phyloP scores from a whole-genome alignment of 2,888 invertebrate species.

The Euplexia lucipara region DNA sequence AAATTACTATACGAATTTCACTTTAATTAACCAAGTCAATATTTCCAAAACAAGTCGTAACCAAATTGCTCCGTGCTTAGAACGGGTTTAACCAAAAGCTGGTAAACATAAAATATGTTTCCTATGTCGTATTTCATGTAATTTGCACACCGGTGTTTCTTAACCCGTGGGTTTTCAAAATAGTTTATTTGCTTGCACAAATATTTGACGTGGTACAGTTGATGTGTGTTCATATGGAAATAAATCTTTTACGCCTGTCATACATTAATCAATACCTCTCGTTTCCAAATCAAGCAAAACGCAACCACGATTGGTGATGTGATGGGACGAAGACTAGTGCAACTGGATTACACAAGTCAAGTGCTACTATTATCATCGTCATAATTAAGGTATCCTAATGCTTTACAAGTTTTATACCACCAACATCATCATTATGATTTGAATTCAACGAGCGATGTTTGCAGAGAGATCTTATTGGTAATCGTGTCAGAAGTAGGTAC shows the following conservation, averaged over 20 bases:
- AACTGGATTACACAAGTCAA: not conserved
- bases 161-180: slow-evolving; percentile 11
- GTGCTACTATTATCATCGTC: not conserved
- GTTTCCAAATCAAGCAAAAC: slow-evolving; percentile 2
- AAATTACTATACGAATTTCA: slow-evolving; percentile 31
- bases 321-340: not conserved
- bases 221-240: slow-evolving; percentile 31
- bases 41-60: slow-evolving; percentile 40
- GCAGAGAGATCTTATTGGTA: too few species aligned
- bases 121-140: slow-evolving; percentile 34
- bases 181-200: slow-evolving; percentile 30
- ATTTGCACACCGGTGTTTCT: slow-evolving; percentile 34
- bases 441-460: too few species aligned
- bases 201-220: slow-evolving; percentile 17
- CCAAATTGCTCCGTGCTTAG: slow-evolving; percentile 17
- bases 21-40: slow-evolving; percentile 35
- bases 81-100: slow-evolving; percentile 35
- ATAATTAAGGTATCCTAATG: too few species aligned
- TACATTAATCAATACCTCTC: slow-evolving; percentile 10
- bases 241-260: slow-evolving; percentile 25
- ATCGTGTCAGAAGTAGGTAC: too few species aligned
- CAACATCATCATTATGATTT: too few species aligned
- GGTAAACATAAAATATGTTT: slow-evolving; percentile 40
- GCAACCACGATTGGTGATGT: not conserved
- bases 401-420: too few species aligned